These are phyloP conservation scores for Drosophila mimetica DNA, from an alignment of 2,888 invertebrate genomes.

Conservation along the genomic window DNA sequence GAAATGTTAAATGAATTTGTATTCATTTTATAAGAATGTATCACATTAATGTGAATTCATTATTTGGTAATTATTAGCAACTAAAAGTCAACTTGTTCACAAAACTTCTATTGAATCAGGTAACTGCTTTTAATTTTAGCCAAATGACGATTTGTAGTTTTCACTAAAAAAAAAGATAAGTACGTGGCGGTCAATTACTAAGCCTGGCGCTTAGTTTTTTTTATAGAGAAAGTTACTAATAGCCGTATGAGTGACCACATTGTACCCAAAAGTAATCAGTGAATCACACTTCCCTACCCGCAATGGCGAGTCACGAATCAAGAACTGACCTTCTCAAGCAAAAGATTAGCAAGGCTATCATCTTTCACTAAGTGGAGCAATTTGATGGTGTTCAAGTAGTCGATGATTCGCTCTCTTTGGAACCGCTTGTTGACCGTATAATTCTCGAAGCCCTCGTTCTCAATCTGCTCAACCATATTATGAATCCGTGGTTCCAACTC, in stretches of 20 bases:
- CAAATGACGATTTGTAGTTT: not conserved
- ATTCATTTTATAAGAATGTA: not conserved
- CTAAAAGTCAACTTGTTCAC: not conserved
- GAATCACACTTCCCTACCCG: not conserved
- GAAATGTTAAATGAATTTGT: not conserved
- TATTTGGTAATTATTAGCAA: not conserved
- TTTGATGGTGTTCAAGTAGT: constrained; percentile 59
- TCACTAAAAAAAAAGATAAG: not conserved
- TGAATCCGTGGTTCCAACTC: constrained; percentile 59
- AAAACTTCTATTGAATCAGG: not conserved
- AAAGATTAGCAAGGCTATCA: constrained; percentile 22
- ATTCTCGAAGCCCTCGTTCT: constrained; percentile 41
- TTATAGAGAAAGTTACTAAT: constrained; percentile 3
- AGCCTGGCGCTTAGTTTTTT: not conserved
- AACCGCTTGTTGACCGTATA: not conserved
- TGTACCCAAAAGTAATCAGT: not conserved
- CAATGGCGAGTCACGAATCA: not conserved
- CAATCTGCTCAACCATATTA: constrained; percentile 37
- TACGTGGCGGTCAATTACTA: not conserved
- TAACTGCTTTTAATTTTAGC: not conserved
- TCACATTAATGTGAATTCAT: not conserved
- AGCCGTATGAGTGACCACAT: not conserved
- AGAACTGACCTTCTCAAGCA: constrained; percentile 50
- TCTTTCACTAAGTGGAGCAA: constrained; percentile 48
- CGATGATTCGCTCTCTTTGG: constrained; percentile 29